These are phyloP conservation scores for Aegotheles bennettii DNA, from an alignment of 2,113 vertebrate genomes.

Conservation along the genomic window DNA sequence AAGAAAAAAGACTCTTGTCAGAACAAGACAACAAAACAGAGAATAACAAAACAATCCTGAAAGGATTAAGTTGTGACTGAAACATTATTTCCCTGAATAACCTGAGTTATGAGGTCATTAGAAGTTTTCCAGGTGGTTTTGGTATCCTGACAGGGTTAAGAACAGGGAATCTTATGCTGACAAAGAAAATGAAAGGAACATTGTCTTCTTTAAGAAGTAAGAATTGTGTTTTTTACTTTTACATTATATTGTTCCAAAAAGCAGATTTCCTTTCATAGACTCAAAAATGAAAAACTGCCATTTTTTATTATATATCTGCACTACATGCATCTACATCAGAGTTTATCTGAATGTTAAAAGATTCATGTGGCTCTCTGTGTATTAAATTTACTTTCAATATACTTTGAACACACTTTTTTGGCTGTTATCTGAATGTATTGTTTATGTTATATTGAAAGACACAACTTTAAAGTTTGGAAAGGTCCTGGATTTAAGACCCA, in stretches of 20 bases:
- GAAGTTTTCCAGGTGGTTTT: background rate
- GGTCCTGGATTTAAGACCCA: background rate
- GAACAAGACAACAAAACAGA: background rate
- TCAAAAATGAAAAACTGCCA: background rate
- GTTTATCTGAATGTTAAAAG: background rate
- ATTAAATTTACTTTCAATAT: background rate
- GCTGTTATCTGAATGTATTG: background rate
- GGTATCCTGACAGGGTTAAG: background rate
- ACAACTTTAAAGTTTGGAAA: background rate
- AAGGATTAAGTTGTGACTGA: background rate
- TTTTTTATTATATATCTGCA: background rate
- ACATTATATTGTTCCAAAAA: background rate
- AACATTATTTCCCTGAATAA: background rate
- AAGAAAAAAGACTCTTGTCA: background rate
- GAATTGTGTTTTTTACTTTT: background rate
- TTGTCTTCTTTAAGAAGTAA: background rate
- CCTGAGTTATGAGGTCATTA: background rate
- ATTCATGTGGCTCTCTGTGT: background rate
- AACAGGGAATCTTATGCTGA: background rate
- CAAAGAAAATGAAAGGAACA: background rate
- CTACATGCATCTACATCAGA: background rate
- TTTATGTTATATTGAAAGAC: background rate
- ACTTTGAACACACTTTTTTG: background rate
- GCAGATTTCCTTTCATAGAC: background rate
- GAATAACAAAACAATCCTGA: background rate